phyloP scores from a whole-genome alignment of 2,113 vertebrate genomes.

The Andinoacara biseriatus region DNA sequence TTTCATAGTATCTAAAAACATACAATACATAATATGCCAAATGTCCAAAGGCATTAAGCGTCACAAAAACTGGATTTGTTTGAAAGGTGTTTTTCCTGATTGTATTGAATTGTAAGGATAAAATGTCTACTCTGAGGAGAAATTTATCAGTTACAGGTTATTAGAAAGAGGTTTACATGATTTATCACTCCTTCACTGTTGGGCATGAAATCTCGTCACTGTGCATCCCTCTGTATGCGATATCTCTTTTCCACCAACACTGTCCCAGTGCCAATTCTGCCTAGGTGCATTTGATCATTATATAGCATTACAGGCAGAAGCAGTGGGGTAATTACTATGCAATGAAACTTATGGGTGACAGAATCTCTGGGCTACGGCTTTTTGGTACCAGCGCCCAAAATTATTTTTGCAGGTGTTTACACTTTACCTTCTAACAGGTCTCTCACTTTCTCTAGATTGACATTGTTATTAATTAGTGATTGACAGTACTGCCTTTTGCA shows the following conservation, averaged over 20 bases:
- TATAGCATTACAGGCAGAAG: background rate
- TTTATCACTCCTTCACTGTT: background rate
- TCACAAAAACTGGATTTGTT: background rate
- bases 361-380: background rate
- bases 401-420: constrained; percentile 41
- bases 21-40: too few relatives aligned
- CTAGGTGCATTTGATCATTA: background rate
- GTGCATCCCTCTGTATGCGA: background rate
- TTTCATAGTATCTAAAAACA: background rate
- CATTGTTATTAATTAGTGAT: constrained; percentile 52
- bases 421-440: background rate
- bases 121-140: fast-evolving
- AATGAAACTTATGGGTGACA: background rate
- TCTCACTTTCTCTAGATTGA: constrained; percentile 11
- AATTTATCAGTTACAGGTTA: background rate
- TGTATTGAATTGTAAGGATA: background rate
- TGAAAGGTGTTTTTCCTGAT: background rate
- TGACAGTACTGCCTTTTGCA: constrained; percentile 36
- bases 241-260: background rate
- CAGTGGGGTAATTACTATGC: background rate
- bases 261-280: background rate
- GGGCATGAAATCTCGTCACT: background rate
- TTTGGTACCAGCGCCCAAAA: background rate
- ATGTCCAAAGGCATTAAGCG: background rate
- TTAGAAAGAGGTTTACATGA: background rate